A percentile compares a stretch with the other conserved stretches of the same genome.
Conservation (phyloP, 1,140 invertebrate genomes). For the Drosophila equinoxialis region DNA sequence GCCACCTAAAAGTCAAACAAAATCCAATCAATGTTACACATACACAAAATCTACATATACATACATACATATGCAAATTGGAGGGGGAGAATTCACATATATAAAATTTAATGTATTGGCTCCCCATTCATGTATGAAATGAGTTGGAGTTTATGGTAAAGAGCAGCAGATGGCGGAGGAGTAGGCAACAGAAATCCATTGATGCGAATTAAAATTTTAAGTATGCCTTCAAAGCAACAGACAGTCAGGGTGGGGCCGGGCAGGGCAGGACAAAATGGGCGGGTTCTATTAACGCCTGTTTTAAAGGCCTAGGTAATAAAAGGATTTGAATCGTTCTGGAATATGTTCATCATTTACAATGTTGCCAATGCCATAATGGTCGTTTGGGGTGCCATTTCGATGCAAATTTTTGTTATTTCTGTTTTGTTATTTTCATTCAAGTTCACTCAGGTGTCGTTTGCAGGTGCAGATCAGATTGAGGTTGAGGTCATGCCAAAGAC, state of each 20-base stretch:
- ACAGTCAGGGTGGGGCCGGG: no score
- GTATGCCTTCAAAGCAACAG: slow-evolving; percentile 15
- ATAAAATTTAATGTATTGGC: slow-evolving; percentile 73
- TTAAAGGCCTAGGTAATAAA: not conserved
- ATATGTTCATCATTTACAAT: slow-evolving; percentile 13
- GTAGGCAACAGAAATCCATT: slow-evolving; percentile 40
- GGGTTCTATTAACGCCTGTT: slow-evolving; percentile 10
- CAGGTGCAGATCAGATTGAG: slow-evolving; percentile 7
- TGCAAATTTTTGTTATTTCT: slow-evolving; percentile 4
- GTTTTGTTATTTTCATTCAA: not conserved
- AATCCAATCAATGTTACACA: slow-evolving; percentile 71
- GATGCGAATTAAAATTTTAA: slow-evolving; percentile 75
- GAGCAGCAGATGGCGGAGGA: not conserved
- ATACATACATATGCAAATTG: slow-evolving; percentile 75
- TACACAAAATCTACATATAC: slow-evolving; percentile 23
- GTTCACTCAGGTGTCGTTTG: slow-evolving; percentile 5
- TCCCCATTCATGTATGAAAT: slow-evolving; percentile 8
- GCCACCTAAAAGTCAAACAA: slow-evolving; percentile 63
- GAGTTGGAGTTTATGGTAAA: not conserved
- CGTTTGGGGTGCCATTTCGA: slow-evolving; percentile 10
- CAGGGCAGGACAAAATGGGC: not conserved
- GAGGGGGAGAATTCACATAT: slow-evolving; percentile 29
- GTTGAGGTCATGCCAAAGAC: slow-evolving; percentile 9
- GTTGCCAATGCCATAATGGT: slow-evolving; percentile 11
- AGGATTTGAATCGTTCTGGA: slow-evolving; percentile 1